Base-by-base conservation (phyloP, 2,797 vertebrate genomes). In the Poecilia wingei region DNA sequence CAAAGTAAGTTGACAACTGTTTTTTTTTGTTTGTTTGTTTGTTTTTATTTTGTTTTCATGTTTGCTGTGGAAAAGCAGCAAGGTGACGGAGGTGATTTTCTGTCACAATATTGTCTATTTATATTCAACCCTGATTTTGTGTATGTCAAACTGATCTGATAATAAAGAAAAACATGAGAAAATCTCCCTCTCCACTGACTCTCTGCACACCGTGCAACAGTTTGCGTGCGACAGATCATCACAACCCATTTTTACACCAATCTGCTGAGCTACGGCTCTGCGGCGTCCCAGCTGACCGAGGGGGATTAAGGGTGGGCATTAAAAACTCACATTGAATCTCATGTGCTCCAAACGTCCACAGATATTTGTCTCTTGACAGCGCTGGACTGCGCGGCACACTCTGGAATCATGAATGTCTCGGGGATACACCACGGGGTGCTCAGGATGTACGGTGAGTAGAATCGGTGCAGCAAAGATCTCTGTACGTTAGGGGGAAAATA, bases 221-320 rank as follows among this genome's bases (percentile, higher is more conserved):
- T 85, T 72, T 84, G 66, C 64, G 20, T 84, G 77, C 72, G 77
- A 74, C 53, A 74, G 82, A 74, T 83, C 79, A 64, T 81, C 74
- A 49, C 77, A 85, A 64, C 70, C 83, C 77, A 82, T 79, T 90
- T 88, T 77, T 68, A 68, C 77, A 76, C 4, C 76, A 82, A 76
- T 61, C 88, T 70, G 85, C 49, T 89, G 81, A 89, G 82, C 77
- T 77, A 66, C 71, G 80, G 79, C 75, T 66, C 74, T 28, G 49
- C 77, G 77, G 83, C 86, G 68, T 89, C 88, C 91, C 80, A 79
- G 79, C 89, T 89, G 86, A 93, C 85, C 69, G 55, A 16, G 57
- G 57, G 59, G 91, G 92, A 94, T 94, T 93, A 94, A 82, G 77
- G 74, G 78, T 36, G 82, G 84, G 94, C 83, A 90, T 93, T 93